These are phyloP conservation scores for Pelobates fuscus DNA, from an alignment of 2,113 vertebrate species.

Conservation along the genomic window DNA sequence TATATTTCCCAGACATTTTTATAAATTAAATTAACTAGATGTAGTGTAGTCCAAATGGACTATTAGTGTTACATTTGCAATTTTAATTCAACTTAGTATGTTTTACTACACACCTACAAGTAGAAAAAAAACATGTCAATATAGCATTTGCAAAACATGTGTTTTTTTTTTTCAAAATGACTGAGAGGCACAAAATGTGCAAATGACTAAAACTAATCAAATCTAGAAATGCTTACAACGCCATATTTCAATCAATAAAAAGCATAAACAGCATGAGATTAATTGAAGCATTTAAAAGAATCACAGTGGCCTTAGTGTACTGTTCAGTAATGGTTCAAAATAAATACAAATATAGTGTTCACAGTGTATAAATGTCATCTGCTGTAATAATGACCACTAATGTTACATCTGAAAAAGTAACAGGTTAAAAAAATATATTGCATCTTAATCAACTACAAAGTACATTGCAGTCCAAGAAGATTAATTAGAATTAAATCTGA, in stretches of 20 bases:
- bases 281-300: constrained; percentile 29
- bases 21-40: too few relatives aligned
- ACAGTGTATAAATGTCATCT: neutral
- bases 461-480: constrained; percentile 5
- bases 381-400: neutral
- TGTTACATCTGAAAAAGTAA: neutral
- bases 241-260: constrained; percentile 27
- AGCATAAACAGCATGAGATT: constrained; percentile 37
- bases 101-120: neutral
- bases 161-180: constrained; percentile 13
- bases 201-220: constrained; percentile 36
- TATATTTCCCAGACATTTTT: too few relatives aligned
- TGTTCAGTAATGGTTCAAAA: constrained; percentile 14
- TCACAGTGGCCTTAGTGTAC: constrained; percentile 2
- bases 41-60: too few relatives aligned
- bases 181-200: neutral
- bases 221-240: constrained; percentile 27
- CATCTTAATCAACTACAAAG: constrained; percentile 6
- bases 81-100: too few relatives aligned
- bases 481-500: constrained; percentile 29
- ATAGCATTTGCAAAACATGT: constrained; percentile 6
- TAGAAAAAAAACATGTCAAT: constrained; percentile 1
- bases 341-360: neutral
- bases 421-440: constrained; percentile 13
- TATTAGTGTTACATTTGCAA: too few relatives aligned